phyloP scores from a whole-genome alignment of 2,888 invertebrate species.

The Lasioglossum malachurum region DNA sequence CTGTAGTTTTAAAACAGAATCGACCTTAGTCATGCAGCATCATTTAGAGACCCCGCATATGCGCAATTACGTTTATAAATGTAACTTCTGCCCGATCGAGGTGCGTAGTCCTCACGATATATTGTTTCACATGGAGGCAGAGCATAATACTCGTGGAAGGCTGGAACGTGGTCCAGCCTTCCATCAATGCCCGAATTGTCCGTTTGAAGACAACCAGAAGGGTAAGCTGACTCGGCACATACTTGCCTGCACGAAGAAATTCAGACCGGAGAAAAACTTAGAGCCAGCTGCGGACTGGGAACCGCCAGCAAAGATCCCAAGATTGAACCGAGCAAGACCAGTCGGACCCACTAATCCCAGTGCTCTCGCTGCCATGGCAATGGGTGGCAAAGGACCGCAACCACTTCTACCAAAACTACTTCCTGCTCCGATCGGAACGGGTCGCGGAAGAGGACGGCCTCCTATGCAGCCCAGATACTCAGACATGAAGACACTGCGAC shows the following conservation, averaged over 20 bases:
- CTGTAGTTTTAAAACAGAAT: conserved; percentile 96
- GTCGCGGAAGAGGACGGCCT: conserved; percentile 84
- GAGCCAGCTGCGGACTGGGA: conserved; percentile 96
- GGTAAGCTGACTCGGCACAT: conserved; percentile 95
- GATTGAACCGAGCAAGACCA: conserved; percentile 86
- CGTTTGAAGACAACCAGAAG: conserved; percentile 97
- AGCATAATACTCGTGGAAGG: conserved; percentile 93
- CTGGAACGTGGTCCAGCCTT: conserved; percentile 94
- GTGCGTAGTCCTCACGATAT: conserved; percentile 95
- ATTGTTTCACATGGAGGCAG: conserved; percentile 95
- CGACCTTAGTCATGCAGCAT: conserved; percentile 92
- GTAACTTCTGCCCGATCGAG: conserved; percentile 93
- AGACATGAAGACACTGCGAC: conserved; percentile 80
- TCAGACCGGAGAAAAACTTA: conserved; percentile 94
- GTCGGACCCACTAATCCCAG: conserved; percentile 77
- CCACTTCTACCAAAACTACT: conserved; percentile 85
- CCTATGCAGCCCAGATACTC: conserved; percentile 84
- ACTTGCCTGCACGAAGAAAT: conserved; percentile 95
- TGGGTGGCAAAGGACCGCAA: conserved; percentile 81
- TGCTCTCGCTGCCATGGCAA: conserved; percentile 83
- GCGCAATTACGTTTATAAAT: conserved; percentile 94
- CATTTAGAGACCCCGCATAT: conserved; percentile 97
- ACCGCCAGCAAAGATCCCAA: conserved; percentile 96
- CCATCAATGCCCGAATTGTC: conserved; percentile 97
- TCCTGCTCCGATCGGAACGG: conserved; percentile 82